A percentile compares a stretch with the other conserved stretches of the same genome.
Conservation (phyloP, 2,113 vertebrate species). For the Mesembrinibis cayennensis region DNA sequence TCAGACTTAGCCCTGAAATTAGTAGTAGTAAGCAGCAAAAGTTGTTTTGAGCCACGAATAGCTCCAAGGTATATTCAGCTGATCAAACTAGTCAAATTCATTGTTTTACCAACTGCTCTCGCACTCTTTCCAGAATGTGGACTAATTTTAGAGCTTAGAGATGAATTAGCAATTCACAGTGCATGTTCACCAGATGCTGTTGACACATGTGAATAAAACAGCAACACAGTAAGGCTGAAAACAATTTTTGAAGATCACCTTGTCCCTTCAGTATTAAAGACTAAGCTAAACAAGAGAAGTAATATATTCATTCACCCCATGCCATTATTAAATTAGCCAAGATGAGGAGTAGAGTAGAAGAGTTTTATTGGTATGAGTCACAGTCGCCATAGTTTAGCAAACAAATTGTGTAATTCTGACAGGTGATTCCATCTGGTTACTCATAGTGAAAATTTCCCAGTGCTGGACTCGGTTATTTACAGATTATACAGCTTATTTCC, state of each 20-base stretch:
- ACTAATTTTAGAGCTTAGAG: conserved; percentile 58
- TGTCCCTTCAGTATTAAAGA: conserved; percentile 38
- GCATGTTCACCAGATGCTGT: conserved; percentile 56
- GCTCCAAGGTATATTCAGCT: conserved; percentile 19
- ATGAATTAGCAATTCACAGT: conserved; percentile 58
- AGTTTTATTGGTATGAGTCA: conserved; percentile 4
- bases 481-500: neutral
- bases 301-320: neutral
- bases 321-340: conserved; percentile 41
- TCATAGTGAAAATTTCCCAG: neutral
- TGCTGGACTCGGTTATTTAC: neutral
- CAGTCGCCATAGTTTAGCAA: neutral
- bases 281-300: conserved; percentile 42
- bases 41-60: neutral
- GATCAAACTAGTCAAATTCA: conserved; percentile 32
- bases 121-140: conserved; percentile 31
- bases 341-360: neutral
- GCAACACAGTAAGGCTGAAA: conserved; percentile 33
- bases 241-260: conserved; percentile 65
- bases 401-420: neutral
- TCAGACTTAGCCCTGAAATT: neutral
- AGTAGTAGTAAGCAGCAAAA: neutral
- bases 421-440: neutral
- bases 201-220: conserved; percentile 47
- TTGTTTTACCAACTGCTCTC: conserved; percentile 50